Evolutionary conservation across 2,797 vertebrate species (phyloP), one percentile per base, ranked within the genome.

Genomic region (Phrynocephalus forsythii): DNA sequence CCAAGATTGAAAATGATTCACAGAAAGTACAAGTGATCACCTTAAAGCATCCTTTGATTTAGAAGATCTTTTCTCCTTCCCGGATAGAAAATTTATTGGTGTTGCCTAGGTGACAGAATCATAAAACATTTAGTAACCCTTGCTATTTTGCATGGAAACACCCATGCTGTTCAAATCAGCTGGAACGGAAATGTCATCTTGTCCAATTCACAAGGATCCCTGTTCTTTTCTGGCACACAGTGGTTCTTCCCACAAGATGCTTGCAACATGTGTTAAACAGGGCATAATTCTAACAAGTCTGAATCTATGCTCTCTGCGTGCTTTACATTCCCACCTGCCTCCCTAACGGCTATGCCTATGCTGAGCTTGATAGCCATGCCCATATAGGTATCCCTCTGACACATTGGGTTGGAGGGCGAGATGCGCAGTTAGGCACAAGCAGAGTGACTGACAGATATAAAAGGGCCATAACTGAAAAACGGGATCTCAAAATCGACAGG

Each of bases 51-150:
- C 75, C 16, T 75, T 0, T 8, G 28, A 60, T 71, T 60, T 15
- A 71, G 56, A 4, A 52, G 11, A 86, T 90, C 75, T 82, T 81
- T 71, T 50, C n/a, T 44, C 44, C 68, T 44, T 20, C 9, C 78
- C 38, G 30, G 93, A 84, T 87, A 67, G 6, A n/a, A 33, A 30
- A 72, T 0, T 67, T 69, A 30, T 77, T 87, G 84, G 83, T 88
- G 26, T 87, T 82, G 16, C 85, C 82, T 4, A 0, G 9, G 3
- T 91, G 83, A 91, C 63, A 22, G 0, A 7, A 83, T 69, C 69
- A 71, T 44, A 90, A 76, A 86, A n/a, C 33, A 86, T 72, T 5
- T 88, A 91, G 91, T 90, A 94, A 94, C 86, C 89, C 79, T 86
- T 82, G 0, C 8, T 82, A 0, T 85, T 91, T 60, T 82, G 0